Evolutionary conservation across 35 echinoderm and acorn worm species (phyloP).

Genomic region (Heliocidaris tuberculata): DNA sequence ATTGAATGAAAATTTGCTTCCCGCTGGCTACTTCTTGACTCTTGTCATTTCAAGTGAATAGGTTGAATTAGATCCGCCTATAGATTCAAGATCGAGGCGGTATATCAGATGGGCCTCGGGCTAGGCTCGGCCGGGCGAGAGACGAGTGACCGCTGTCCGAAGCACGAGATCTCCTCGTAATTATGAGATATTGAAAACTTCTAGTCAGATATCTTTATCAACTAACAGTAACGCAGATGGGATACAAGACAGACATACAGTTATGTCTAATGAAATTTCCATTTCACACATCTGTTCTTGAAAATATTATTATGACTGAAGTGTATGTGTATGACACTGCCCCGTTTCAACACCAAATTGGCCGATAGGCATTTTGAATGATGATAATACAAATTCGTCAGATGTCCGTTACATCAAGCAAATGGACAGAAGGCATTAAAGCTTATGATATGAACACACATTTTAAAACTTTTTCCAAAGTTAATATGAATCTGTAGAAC

Average conservation of each 20-base stretch:
- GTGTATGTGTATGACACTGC: neutral
- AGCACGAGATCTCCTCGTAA: neutral
- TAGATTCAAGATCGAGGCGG: neutral
- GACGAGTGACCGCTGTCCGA: slow-evolving; percentile 5
- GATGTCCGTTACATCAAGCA: neutral
- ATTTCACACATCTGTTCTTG: neutral
- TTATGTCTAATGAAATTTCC: slow-evolving; percentile 5
- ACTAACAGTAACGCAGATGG: neutral
- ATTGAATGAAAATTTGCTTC: neutral
- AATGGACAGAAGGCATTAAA: neutral
- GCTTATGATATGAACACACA: no score
- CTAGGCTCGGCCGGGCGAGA: neutral
- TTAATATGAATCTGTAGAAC: no score
- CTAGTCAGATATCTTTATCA: neutral
- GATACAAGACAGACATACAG: neutral
- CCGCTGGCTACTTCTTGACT: neutral
- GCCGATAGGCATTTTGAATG: neutral
- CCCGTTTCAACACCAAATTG: neutral
- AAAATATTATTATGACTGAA: neutral
- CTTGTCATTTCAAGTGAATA: neutral
- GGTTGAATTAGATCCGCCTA: neutral
- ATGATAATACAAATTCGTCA: neutral
- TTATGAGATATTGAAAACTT: neutral
- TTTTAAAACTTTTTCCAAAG: no score
- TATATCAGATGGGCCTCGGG: neutral